A percentile compares a stretch with the other conserved stretches of the same genome.
Evolutionary conservation across 2,797 vertebrate species (phyloP).

Genomic region (Takifugu rubripes): DNA sequence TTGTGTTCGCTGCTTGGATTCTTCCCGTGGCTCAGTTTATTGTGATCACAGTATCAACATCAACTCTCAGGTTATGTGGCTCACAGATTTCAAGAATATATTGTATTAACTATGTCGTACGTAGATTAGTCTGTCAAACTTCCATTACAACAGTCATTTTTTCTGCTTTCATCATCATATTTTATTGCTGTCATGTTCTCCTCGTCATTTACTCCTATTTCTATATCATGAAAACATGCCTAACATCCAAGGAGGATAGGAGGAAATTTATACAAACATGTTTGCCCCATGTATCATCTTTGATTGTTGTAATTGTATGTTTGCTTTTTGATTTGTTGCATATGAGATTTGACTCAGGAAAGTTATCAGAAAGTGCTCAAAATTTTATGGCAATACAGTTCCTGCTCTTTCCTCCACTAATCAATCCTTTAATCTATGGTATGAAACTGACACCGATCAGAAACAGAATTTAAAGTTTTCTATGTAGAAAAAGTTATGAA

Average conservation of each 20-base stretch:
- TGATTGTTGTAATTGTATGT: too few species aligned
- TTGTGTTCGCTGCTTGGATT: too few species aligned
- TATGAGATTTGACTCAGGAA: not conserved
- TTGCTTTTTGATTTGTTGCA: too few species aligned
- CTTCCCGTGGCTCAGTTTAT: too few species aligned
- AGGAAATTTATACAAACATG: conserved; percentile 60
- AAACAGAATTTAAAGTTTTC: too few species aligned
- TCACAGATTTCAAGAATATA: conserved; percentile 45
- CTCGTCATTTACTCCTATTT: conserved; percentile 45
- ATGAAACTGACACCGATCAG: too few species aligned
- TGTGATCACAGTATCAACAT: conserved; percentile 9
- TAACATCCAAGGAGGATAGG: conserved; percentile 40
- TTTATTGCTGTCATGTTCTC: not conserved
- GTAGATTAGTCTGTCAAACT: conserved; percentile 25
- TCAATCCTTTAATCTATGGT: too few species aligned
- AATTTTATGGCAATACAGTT: too few species aligned
- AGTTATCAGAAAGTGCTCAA: conserved; percentile 1
- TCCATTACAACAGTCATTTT: not conserved
- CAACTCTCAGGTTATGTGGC: conserved; percentile 17
- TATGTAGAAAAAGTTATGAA: too few species aligned
- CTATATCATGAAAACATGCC: conserved; percentile 29
- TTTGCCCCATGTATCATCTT: conserved; percentile 54
- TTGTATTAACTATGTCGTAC: conserved; percentile 26
- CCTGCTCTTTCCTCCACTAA: too few species aligned
- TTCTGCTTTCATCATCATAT: conserved; percentile 32